Percentiles rank a stretch among this genome's conserved stretches.
These are phyloP conservation scores for Trisateles emortualis DNA, from an alignment of 2,888 invertebrate species.

Conservation along the genomic window DNA sequence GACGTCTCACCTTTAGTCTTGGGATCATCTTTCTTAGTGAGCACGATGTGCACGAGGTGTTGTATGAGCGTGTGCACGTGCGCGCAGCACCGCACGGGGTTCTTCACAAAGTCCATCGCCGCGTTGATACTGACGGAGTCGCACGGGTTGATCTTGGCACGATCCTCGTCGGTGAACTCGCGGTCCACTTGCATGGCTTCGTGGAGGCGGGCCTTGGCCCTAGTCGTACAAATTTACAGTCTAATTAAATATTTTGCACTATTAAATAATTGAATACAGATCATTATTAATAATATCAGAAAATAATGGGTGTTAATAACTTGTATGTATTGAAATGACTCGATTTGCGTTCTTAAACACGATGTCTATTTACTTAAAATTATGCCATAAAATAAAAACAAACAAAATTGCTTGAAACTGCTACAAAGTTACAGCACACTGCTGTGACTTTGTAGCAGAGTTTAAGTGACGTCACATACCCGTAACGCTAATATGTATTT, in stretches of 20 bases:
- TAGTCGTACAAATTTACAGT: constrained; percentile 59
- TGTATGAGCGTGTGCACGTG: constrained; percentile 96
- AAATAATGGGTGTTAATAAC: no score
- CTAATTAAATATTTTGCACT: not conserved
- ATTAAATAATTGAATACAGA: no score
- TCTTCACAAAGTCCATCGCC: constrained; percentile 97
- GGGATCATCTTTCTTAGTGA: constrained; percentile 94
- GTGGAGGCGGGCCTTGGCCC: constrained; percentile 98
- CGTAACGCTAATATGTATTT: no score
- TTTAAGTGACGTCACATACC: no score
- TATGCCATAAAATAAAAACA: no score
- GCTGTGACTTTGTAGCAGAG: no score
- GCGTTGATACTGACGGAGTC: constrained; percentile 96
- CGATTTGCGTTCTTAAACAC: no score
- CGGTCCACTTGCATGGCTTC: constrained; percentile 96
- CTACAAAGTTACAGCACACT: no score
- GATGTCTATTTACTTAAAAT: no score
- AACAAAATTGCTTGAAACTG: no score
- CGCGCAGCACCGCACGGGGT: constrained; percentile 97
- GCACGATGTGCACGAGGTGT: constrained; percentile 94
- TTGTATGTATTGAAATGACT: no score
- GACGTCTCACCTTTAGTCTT: constrained; percentile 92
- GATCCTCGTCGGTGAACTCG: constrained; percentile 94
- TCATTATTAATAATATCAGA: no score
- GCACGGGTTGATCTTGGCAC: constrained; percentile 96